A percentile compares a stretch with the other conserved stretches of the same genome.
These are phyloP conservation scores for Zaprionus lineosus DNA, from an alignment of 2,888 invertebrate genomes.

Conservation along the genomic window DNA sequence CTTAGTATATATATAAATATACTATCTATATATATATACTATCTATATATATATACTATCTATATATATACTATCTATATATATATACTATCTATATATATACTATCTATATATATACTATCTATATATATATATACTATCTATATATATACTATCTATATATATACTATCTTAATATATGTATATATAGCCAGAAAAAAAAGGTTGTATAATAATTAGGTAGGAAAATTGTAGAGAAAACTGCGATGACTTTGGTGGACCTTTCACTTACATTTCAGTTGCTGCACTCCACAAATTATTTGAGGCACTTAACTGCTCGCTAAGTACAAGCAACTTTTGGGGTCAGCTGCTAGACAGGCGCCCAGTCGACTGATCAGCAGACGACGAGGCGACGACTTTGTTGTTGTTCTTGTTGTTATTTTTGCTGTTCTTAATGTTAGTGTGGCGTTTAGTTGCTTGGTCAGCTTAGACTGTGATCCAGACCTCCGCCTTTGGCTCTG, in stretches of 20 bases:
- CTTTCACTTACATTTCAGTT: slow-evolving; percentile 39
- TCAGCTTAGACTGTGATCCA: slow-evolving; percentile 28
- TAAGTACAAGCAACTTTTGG: slow-evolving; percentile 30
- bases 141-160: too few species aligned
- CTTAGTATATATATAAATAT: too few species aligned
- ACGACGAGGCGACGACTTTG: slow-evolving; percentile 10
- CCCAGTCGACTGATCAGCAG: slow-evolving; percentile 21
- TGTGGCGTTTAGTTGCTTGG: slow-evolving; percentile 14
- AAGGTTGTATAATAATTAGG: too few species aligned
- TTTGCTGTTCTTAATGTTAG: slow-evolving; percentile 9
- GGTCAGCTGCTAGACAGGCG: slow-evolving; percentile 52
- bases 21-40: too few species aligned
- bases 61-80: too few species aligned
- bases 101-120: too few species aligned
- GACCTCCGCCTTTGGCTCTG: slow-evolving; percentile 18
- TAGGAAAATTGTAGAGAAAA: not conserved
- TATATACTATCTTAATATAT: too few species aligned
- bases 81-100: too few species aligned
- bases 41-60: too few species aligned
- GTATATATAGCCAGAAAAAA: too few species aligned
- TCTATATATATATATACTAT: too few species aligned
- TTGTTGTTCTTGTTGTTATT: not conserved
- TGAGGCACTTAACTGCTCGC: slow-evolving; percentile 35
- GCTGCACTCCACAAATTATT: slow-evolving; percentile 36
- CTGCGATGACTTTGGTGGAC: slow-evolving; percentile 6